Percentiles rank a stretch among this genome's conserved stretches.
Evolutionary conservation across 2,113 vertebrate genomes (phyloP).

Genomic region (Macaca nemestrina): DNA sequence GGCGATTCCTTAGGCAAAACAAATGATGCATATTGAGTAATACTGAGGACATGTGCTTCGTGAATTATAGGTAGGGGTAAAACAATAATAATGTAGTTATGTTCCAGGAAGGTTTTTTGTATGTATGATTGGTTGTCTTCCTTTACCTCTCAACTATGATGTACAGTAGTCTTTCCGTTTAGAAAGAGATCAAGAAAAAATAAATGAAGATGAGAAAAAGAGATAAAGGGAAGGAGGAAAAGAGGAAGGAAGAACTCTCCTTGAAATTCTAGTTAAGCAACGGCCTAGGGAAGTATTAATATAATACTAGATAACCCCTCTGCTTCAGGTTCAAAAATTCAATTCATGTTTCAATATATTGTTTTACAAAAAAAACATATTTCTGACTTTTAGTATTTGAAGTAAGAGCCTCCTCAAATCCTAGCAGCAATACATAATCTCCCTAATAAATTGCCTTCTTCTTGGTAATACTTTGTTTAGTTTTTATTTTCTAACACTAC

Average conservation of each 20-base stretch:
- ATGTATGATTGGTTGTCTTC: rapidly evolving
- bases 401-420: neutral
- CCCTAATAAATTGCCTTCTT: slow-evolving; percentile 23
- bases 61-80: neutral
- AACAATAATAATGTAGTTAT: neutral
- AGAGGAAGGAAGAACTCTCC: too few species aligned
- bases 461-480: slow-evolving; percentile 47
- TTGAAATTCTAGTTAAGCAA: neutral
- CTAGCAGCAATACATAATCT: neutral
- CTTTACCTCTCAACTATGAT: neutral
- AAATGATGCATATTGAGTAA: neutral
- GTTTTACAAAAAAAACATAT: neutral
- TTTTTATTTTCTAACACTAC: slow-evolving; percentile 60
- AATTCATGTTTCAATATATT: neutral
- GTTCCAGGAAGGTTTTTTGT: neutral
- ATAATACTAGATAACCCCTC: neutral
- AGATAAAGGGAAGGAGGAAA: neutral
- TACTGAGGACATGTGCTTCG: neutral
- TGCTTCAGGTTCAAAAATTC: neutral
- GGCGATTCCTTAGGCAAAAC: neutral
- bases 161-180: neutral
- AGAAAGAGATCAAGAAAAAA: neutral
- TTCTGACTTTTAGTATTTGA: neutral
- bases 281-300: neutral
- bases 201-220: neutral